Evolutionary conservation across 2,888 invertebrate genomes (phyloP).

Genomic region (Ctena decussata): DNA sequence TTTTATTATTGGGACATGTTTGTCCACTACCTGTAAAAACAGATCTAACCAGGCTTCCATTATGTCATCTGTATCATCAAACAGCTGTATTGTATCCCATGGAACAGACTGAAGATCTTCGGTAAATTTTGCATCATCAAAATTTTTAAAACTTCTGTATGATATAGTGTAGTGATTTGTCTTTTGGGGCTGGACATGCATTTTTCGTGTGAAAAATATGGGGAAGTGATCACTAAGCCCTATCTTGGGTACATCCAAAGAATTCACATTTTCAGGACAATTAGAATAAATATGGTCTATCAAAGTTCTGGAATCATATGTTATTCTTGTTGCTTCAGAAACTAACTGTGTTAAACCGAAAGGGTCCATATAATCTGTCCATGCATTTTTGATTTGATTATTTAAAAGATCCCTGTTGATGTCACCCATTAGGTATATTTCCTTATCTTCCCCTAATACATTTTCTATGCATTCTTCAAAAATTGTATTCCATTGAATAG

Average conservation of each 20-base stretch:
- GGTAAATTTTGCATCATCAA: too few species aligned
- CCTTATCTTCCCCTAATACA: background rate
- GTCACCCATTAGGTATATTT: background rate
- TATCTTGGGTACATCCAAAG: background rate
- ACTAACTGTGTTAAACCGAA: background rate
- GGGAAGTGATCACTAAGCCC: background rate
- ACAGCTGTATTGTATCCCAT: too few species aligned
- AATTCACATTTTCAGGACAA: background rate
- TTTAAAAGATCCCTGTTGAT: background rate
- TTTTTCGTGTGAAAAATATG: conserved; percentile 1
- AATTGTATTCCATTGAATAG: background rate
- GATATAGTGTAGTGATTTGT: background rate
- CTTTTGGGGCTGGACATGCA: background rate
- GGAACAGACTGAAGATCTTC: too few species aligned
- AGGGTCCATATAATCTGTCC: background rate
- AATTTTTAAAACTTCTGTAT: background rate
- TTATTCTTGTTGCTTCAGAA: background rate
- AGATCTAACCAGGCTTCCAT: background rate
- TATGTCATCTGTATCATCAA: too few species aligned
- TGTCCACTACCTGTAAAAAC: background rate
- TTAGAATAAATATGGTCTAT: background rate
- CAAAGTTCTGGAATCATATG: background rate
- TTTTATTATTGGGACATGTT: background rate
- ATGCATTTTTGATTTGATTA: background rate
- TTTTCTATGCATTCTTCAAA: background rate